Evolutionary conservation across 2,797 vertebrate genomes (phyloP).

Genomic region (Takifugu rubripes): DNA sequence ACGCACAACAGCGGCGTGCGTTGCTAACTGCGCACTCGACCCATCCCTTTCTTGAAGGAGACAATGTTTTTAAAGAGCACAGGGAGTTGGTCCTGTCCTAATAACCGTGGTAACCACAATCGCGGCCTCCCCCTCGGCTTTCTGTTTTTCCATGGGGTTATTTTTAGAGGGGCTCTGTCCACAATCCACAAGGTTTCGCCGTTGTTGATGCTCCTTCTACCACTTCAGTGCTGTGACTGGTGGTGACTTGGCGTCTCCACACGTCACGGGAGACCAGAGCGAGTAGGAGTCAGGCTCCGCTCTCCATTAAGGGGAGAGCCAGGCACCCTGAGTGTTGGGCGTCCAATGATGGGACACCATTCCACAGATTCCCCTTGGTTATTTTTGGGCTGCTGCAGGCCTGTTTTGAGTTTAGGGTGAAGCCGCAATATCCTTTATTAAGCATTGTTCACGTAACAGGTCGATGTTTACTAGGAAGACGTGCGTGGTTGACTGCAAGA

Average conservation of each 20-base stretch:
- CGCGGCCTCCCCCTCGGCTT: conserved; percentile 57
- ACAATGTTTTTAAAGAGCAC: conserved; percentile 48
- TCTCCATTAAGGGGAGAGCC: conserved; percentile 67
- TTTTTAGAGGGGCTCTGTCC: conserved; percentile 61
- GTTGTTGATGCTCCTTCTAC: conserved; percentile 68
- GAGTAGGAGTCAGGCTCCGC: conserved; percentile 74
- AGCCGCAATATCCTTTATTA: conserved; percentile 72
- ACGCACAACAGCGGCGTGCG: conserved; percentile 14
- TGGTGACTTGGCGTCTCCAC: conserved; percentile 62
- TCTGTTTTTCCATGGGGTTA: conserved; percentile 40
- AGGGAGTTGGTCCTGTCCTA: conserved; percentile 63
- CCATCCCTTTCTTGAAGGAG: conserved; percentile 45
- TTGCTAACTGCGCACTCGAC: conserved; percentile 5
- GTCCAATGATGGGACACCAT: conserved; percentile 47
- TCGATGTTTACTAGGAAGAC: conserved; percentile 49
- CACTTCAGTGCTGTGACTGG: conserved; percentile 69
- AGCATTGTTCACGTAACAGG: conserved; percentile 66
- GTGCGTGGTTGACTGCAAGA: background rate
- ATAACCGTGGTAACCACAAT: conserved; percentile 68
- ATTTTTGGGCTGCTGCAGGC: conserved; percentile 62
- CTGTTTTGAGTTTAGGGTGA: conserved; percentile 72
- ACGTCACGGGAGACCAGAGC: conserved; percentile 59
- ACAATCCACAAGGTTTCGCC: conserved; percentile 64
- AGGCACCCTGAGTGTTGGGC: conserved; percentile 59
- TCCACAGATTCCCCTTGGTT: conserved; percentile 65